Percentiles rank a stretch among this genome's conserved stretches.
Conservation (phyloP, 2,888 invertebrate genomes). For the Dasysyrphus tricinctus region DNA sequence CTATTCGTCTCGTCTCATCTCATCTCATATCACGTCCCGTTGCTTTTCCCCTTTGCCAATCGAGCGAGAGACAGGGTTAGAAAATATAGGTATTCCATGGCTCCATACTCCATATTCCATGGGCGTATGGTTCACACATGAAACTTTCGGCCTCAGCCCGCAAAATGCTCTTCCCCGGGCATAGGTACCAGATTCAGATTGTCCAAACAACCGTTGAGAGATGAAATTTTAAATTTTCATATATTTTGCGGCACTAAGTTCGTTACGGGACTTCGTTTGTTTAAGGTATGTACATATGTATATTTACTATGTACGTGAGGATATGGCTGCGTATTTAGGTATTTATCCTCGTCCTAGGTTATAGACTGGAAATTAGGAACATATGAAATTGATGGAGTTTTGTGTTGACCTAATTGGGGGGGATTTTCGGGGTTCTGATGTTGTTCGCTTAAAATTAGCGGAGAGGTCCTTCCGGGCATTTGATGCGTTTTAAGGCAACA, state of each 20-base stretch:
- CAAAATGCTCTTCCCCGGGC: slow-evolving; percentile 50
- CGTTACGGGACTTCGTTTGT: slow-evolving; percentile 48
- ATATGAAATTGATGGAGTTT: slow-evolving; percentile 53
- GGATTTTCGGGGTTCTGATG: slow-evolving; percentile 11
- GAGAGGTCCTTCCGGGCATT: slow-evolving; percentile 64
- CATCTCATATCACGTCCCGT: slow-evolving; percentile 2
- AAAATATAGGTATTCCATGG: slow-evolving; percentile 45
- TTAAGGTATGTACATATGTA: slow-evolving; percentile 11
- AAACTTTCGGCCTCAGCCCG: slow-evolving; percentile 19
- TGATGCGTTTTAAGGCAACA: slow-evolving; percentile 54
- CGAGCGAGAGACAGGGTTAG: slow-evolving; percentile 22
- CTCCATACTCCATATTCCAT: slow-evolving; percentile 42
- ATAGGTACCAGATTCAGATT: slow-evolving; percentile 44
- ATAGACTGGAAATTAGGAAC: slow-evolving; percentile 24
- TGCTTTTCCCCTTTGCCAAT: neutral
- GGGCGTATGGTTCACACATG: slow-evolving; percentile 20
- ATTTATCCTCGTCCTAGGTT: neutral
- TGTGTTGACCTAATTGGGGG: slow-evolving; percentile 69
- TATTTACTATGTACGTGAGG: neutral
- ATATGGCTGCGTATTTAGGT: neutral
- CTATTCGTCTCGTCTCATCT: slow-evolving; percentile 34
- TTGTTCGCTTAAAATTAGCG: slow-evolving; percentile 40
- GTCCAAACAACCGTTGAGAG: slow-evolving; percentile 54
- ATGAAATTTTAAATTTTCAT: slow-evolving; percentile 71
- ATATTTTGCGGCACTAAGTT: slow-evolving; percentile 66